Evolutionary conservation across 2,797 vertebrate species (phyloP), one percentile per base, ranked within the genome.

Genomic region (Netta rufina): DNA sequence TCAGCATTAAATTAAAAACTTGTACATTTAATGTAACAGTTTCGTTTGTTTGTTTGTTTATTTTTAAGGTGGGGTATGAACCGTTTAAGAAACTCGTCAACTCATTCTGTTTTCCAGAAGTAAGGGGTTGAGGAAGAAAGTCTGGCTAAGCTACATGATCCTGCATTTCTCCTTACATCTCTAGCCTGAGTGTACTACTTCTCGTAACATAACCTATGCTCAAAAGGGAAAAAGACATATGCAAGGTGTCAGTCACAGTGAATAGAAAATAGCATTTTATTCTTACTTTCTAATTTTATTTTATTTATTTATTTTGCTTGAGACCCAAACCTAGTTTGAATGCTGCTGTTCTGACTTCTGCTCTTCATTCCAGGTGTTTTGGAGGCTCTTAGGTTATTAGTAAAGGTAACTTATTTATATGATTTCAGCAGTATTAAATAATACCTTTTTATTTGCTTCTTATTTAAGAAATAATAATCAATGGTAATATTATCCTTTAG

Each of bases 81-180:
- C 1, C 10, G 30, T 11, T 58, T 66, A 5, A 15, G 53, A 5
- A n/a, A 45, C 25, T 7, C 33, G 27, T 22, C 32, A 0, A 2
- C 5, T 41, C 12, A 0, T 28, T 84, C 27, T 49, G 2, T 39
- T 85, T 90, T 77, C 27, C n/a, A 60, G 60, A 66, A 92, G 32
- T 25, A 43, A 86, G 24, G 2, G 1, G 4, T 66, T 61, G 53
- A 82, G 49, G 72, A 84, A 84, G 67, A 85, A 85, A 39, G 18
- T 3, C 1, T n/a, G 74, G 18, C 9, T 56, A 33, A 43, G 24
- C 20, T 86, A 13, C 6, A 0, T 53, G 33, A 33, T 61, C 75
- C 33, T 72, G 36, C 12, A 14, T 74, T 88, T 71, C 19, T 75
- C 14, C 8, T 65, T 78, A 20, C 0, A 0, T 21, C 13, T 27